phyloP scores from a whole-genome alignment of 2,888 invertebrate species.

The Oscheius onirici region DNA sequence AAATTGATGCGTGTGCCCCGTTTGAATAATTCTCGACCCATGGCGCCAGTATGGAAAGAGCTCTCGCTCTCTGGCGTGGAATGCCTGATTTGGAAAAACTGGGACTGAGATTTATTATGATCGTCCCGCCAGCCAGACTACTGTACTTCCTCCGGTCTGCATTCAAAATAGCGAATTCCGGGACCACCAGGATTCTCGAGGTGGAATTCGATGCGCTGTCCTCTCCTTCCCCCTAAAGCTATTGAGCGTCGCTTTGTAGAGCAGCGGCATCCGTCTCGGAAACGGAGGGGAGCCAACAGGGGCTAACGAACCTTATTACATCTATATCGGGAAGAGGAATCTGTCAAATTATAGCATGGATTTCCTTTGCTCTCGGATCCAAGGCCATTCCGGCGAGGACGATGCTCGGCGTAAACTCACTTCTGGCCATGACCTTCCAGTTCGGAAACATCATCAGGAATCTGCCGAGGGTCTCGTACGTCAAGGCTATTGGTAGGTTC shows the following conservation, averaged over 20 bases:
- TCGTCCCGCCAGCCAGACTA: background rate
- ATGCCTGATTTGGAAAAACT: too few relatives aligned
- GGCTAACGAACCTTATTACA: conserved; percentile 18
- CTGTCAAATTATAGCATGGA: conserved; percentile 67
- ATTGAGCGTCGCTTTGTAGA: conserved; percentile 32
- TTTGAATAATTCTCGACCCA: conserved; percentile 19
- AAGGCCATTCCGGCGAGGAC: conserved; percentile 70
- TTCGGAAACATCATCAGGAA: conserved; percentile 71
- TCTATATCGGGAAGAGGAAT: background rate
- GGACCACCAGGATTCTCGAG: background rate
- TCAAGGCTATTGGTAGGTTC: conserved; percentile 56
- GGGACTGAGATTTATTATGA: background rate
- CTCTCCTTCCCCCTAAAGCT: background rate
- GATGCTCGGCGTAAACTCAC: conserved; percentile 70
- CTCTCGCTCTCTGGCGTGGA: too few relatives aligned
- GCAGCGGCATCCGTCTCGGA: conserved; percentile 13
- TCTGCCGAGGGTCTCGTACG: conserved; percentile 70
- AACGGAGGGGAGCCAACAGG: conserved; percentile 15
- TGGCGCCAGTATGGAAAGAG: conserved; percentile 3
- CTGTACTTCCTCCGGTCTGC: too few relatives aligned
- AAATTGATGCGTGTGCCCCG: conserved; percentile 27
- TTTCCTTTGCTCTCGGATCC: conserved; percentile 70
- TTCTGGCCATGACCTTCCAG: conserved; percentile 70
- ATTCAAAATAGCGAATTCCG: background rate
- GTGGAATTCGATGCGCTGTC: conserved; percentile 19